These are phyloP conservation scores for Meles meles DNA, from an alignment of 2,113 vertebrate genomes.

Conservation along the genomic window DNA sequence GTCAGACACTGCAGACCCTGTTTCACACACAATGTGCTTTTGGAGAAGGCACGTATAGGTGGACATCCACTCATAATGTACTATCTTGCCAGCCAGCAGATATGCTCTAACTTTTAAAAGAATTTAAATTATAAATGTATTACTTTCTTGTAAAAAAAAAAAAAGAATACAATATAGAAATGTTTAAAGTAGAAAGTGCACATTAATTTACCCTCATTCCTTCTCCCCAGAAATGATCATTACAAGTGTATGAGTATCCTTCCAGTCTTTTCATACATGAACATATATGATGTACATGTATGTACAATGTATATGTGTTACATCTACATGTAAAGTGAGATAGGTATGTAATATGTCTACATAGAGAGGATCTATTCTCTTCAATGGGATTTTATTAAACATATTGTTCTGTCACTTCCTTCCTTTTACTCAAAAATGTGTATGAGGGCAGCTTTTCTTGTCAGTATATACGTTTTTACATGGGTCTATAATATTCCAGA, in stretches of 20 bases:
- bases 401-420: background rate
- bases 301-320: background rate
- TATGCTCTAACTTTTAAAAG: background rate
- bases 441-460: background rate
- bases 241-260: background rate
- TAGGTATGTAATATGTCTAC: background rate
- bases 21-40: background rate
- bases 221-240: background rate
- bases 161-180: background rate
- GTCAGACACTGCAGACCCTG: background rate
- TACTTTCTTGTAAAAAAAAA: background rate
- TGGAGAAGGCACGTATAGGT: background rate
- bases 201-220: background rate
- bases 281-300: background rate
- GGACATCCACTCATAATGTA: background rate
- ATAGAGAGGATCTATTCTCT: background rate
- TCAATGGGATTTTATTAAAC: background rate
- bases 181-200: constrained; percentile 13
- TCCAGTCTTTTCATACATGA: background rate
- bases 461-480: background rate
- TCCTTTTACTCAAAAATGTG: background rate
- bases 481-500: background rate
- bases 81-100: background rate
- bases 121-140: background rate
- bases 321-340: background rate